Evolutionary conservation across 2,888 invertebrate species (phyloP), one percentile per base, ranked within the genome.

Genomic region (Clunio marinus): DNA sequence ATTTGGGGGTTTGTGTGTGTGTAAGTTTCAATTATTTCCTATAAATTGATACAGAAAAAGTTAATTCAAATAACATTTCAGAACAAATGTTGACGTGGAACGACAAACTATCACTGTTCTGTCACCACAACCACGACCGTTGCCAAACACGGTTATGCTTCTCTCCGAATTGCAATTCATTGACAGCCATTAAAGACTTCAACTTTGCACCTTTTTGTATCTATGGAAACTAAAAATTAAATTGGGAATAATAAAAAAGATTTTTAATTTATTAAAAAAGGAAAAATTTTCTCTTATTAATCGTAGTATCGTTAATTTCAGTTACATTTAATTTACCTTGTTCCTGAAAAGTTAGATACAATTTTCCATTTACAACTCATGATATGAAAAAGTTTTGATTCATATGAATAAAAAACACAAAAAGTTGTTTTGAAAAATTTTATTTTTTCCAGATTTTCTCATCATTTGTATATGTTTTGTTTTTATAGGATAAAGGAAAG

Each of bases 121-220:
- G 37, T 93, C 96, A 0, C 97, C 97, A 0, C 95, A 96, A 76
- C 95, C 96, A 3, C 86, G 93, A 46, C 97, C 96, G 1, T 80
- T 98, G 57, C 96, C 96, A 24, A 89, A 91, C 78, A 90, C 88
- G 2, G 83, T 96, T 60, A 81, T 97, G 35, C 80, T 98, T 55
- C 81, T 95, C 25, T 95, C 96, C 0, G 96, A 97, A 72, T 81
- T 96, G 71, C 94, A 94, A 76, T 97, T 95, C 77, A 93, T 96
- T 91, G 97, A 97, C 78, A 90, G 88, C 74, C 91, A 92, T 77
- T 91, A 81, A 66, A n/a, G 15, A 3, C 41, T 41, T n/a, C n/a
- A n/a, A n/a, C n/a, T n/a, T n/a, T n/a, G 32, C 5, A 32, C 32
- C 10, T 4, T 32, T 10, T 32, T 32, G 10, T 32, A 10, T 32